Evolutionary conservation across 2,797 vertebrate species (phyloP).

Genomic region (Ciconia nigra): DNA sequence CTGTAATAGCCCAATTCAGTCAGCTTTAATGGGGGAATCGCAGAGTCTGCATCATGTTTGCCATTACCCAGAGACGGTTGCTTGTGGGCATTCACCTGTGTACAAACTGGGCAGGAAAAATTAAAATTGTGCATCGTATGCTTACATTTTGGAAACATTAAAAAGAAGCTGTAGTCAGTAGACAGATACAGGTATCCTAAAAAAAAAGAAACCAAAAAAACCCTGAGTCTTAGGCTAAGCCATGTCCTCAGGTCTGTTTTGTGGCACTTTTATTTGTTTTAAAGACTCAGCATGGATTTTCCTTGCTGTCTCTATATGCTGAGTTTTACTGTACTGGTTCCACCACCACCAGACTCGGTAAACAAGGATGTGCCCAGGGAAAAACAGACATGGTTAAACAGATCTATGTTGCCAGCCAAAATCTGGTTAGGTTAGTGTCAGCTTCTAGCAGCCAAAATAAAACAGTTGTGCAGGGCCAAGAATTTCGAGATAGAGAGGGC

Average conservation of each 20-base stretch:
- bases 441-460: conserved; percentile 54
- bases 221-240: neutral
- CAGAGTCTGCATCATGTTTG: neutral
- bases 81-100: conserved; percentile 49
- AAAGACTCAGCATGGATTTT: neutral
- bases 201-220: neutral
- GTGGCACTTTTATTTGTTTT: conserved; percentile 17
- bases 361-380: conserved; percentile 39
- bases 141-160: conserved; percentile 33
- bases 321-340: neutral
- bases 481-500: conserved; percentile 29
- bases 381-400: conserved; percentile 42
- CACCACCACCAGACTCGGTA: conserved; percentile 6
- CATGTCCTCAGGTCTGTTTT: conserved; percentile 18
- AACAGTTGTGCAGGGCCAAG: conserved; percentile 42
- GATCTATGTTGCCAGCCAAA: conserved; percentile 9
- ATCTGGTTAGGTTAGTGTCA: conserved; percentile 37
- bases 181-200: neutral
- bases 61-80: neutral
- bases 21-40: neutral
- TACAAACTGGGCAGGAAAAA: conserved; percentile 1
- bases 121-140: neutral
- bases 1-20: neutral
- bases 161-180: neutral
- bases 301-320: neutral